phyloP scores from a whole-genome alignment of 2,888 invertebrate genomes.

The Galerucella nymphaeae region DNA sequence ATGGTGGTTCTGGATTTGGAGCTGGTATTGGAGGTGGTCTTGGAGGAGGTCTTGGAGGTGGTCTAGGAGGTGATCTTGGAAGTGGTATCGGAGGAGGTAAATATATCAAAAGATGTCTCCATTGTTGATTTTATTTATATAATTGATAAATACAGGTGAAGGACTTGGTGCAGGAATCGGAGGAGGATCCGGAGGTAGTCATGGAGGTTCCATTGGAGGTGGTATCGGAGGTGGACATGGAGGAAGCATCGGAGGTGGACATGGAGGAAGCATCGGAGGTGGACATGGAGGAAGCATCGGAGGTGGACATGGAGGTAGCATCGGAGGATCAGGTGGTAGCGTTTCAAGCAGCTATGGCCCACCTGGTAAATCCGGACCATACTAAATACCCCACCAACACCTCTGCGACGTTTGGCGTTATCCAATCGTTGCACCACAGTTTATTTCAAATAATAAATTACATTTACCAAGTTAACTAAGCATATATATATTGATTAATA shows the following conservation, averaged over 20 bases:
- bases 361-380: conserved; percentile 65
- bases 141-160: conserved; percentile 50
- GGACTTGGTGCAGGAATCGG: conserved; percentile 64
- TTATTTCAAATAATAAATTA: conserved; percentile 8
- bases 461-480: not conserved
- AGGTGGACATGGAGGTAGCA: conserved; percentile 61
- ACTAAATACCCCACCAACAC: conserved; percentile 53
- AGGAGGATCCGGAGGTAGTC: conserved; percentile 54
- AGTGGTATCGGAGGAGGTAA: conserved; percentile 64
- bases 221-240: conserved; percentile 57
- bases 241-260: conserved; percentile 58
- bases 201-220: conserved; percentile 51
- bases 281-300: conserved; percentile 57
- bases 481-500: not conserved
- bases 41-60: conserved; percentile 63
- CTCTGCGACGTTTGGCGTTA: not conserved
- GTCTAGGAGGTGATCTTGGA: conserved; percentile 53
- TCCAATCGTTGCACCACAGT: conserved; percentile 19
- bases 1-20: conserved; percentile 50
- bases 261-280: conserved; percentile 58
- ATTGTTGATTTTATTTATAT: not conserved
- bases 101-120: not conserved
- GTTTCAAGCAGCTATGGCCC: conserved; percentile 64
- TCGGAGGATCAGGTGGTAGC: conserved; percentile 57
- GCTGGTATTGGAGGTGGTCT: conserved; percentile 61